These are phyloP conservation scores for Spodoptera litura DNA, from an alignment of 1,140 invertebrate species.

Conservation along the genomic window DNA sequence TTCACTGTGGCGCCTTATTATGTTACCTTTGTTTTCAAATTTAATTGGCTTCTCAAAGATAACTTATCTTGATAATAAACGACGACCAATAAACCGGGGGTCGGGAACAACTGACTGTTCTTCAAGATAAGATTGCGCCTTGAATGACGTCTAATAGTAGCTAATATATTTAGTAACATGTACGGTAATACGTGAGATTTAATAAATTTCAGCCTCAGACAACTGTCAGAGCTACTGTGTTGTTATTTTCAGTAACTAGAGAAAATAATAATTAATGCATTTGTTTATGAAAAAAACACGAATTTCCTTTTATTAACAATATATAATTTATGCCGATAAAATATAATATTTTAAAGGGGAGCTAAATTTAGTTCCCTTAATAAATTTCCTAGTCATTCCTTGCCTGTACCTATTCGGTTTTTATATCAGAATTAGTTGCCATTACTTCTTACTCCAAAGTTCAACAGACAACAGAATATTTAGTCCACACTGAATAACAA, in stretches of 20 bases:
- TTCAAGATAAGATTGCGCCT: slow-evolving; percentile 76
- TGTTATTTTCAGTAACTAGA: not conserved
- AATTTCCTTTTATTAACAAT: no score
- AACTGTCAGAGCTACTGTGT: not conserved
- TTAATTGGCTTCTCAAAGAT: slow-evolving; percentile 84
- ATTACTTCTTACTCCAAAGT: slow-evolving; percentile 30
- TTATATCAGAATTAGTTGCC: slow-evolving; percentile 7
- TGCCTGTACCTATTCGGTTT: not conserved
- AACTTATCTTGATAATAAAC: slow-evolving; percentile 86
- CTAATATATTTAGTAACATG: slow-evolving; percentile 41
- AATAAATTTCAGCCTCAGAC: not conserved
- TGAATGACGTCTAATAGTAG: slow-evolving; percentile 76
- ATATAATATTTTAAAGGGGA: no score
- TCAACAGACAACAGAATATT: slow-evolving; percentile 29
- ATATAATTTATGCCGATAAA: no score
- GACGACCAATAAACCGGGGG: slow-evolving; percentile 83
- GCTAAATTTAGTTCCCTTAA: no score
- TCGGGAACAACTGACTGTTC: slow-evolving; percentile 74
- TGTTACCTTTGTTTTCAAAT: slow-evolving; percentile 86
- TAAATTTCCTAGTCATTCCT: no score
- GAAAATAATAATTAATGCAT: no score
- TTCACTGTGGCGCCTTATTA: slow-evolving; percentile 83
- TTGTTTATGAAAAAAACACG: no score
- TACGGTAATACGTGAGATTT: not conserved
- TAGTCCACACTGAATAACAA: slow-evolving; percentile 39